Base-by-base conservation (phyloP, 2,888 invertebrate genomes). In the Drosophila merina region DNA sequence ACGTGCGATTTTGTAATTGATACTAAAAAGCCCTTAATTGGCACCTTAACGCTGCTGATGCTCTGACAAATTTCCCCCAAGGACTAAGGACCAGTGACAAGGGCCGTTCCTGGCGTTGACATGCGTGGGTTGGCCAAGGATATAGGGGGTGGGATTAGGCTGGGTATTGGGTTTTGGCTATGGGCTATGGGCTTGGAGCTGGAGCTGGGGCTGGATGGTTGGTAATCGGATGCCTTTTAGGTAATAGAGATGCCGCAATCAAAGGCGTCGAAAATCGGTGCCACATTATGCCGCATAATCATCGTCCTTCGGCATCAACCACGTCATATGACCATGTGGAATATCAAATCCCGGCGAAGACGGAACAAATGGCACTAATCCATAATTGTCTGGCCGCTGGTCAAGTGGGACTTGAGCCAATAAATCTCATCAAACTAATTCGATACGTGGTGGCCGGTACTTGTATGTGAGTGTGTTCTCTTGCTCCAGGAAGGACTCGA, bases 1-100 rank as follows among this genome's bases (percentile, higher is more conserved):
- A 86, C 89, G 90, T 90, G 90, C 88, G 88, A 88, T 84, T 82
- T 90, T 90, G 91, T 91, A 91, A 91, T 91, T 91, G 91, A 91
- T 91, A 91, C 91, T 91, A 90, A 91, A 91, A 91, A 91, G 90
- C 90, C 90, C 90, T 90, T 91, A 91, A 91, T 91, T 91, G 91
- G 90, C 90, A 91, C 89, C 90, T 90, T 90, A 90, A 89, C 89
- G 87, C 88, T 84, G 74, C 82, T 88, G 89, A 89, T 90, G 88
- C 88, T 78, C 86, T 88, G 88, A 88, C 88, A 88, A 88, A 88
- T 88, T 84, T 78, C 88, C 88, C 88, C 88, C 82, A 88, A 89
- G 88, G 88, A 88, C 88, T 80, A 86, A 88, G 88, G 88, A 88
- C 88, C 72, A 60, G 66, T 68, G 52, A 70, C 57, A 47, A 57